These are phyloP conservation scores for Drosophila picticornis DNA, from an alignment of 2,888 invertebrate genomes.

Conservation along the genomic window DNA sequence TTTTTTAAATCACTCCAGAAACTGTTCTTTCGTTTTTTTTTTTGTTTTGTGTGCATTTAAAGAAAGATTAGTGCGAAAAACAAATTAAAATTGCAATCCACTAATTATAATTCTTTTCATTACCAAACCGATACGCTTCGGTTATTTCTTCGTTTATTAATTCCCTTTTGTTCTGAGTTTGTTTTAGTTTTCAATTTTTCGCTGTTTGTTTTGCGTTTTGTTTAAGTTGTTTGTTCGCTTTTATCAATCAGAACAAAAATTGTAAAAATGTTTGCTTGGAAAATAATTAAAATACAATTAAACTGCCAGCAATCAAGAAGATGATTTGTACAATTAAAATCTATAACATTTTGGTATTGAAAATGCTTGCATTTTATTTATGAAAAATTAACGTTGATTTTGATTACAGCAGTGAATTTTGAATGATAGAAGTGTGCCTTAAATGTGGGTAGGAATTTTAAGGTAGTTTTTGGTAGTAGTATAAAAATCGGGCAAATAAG, in stretches of 20 bases:
- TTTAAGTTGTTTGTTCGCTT: neutral
- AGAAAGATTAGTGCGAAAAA: neutral
- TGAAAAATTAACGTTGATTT: neutral
- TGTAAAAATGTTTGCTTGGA: too few relatives aligned
- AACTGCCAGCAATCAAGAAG: neutral
- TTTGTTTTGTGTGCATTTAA: neutral
- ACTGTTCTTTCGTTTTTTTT: neutral
- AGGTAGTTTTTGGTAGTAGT: fast-evolving
- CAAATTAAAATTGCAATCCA: conserved; percentile 1
- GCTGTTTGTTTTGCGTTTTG: neutral
- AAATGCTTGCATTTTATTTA: neutral
- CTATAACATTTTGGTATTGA: neutral
- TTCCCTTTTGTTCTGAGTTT: neutral
- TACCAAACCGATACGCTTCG: conserved; percentile 1
- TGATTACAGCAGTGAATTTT: neutral
- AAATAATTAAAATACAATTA: neutral
- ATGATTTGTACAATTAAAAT: neutral
- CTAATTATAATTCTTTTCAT: neutral
- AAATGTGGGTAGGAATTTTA: neutral
- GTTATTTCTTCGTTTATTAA: neutral
- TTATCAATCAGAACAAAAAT: neutral
- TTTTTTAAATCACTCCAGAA: conserved; percentile 13
- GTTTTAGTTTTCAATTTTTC: neutral
- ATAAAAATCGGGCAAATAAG: neutral
- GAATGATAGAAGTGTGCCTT: neutral